phyloP scores from a whole-genome alignment of 2,797 vertebrate species.

The Lepus oiostolus region DNA sequence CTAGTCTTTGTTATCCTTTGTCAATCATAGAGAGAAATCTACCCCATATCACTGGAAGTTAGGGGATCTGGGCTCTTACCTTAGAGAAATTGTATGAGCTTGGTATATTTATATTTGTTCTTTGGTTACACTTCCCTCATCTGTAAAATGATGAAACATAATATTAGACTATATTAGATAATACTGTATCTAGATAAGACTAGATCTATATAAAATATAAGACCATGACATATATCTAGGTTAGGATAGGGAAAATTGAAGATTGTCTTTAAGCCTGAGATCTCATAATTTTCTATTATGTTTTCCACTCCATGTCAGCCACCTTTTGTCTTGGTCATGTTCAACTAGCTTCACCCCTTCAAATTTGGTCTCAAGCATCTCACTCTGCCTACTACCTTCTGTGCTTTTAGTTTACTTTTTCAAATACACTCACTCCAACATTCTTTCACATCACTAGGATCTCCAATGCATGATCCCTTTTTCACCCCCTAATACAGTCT shows the following conservation, averaged over 20 bases:
- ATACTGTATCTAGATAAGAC: neutral
- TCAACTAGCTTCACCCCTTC: neutral
- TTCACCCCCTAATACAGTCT: neutral
- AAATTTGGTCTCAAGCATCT: constrained; percentile 13
- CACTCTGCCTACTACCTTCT: neutral
- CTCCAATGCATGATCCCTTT: neutral
- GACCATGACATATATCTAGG: neutral
- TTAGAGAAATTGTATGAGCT: neutral
- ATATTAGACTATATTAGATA: neutral
- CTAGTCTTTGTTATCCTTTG: neutral
- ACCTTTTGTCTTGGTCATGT: neutral
- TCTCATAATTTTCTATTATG: constrained; percentile 30
- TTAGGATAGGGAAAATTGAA: constrained; percentile 41
- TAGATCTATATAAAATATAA: constrained; percentile 16
- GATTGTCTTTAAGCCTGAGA: neutral
- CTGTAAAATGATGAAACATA: constrained; percentile 28
- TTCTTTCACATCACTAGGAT: neutral
- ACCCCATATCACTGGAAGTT: neutral
- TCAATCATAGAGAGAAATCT: neutral
- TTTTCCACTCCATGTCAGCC: neutral
- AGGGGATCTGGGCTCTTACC: neutral
- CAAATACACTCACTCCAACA: neutral
- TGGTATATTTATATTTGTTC: constrained; percentile 1
- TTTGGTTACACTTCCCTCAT: neutral
- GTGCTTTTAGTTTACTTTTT: constrained; percentile 51